Evolutionary conservation across 1,140 invertebrate genomes (phyloP), one percentile per base, ranked within the genome.

Genomic region (Caenorhabditis latens): DNA sequence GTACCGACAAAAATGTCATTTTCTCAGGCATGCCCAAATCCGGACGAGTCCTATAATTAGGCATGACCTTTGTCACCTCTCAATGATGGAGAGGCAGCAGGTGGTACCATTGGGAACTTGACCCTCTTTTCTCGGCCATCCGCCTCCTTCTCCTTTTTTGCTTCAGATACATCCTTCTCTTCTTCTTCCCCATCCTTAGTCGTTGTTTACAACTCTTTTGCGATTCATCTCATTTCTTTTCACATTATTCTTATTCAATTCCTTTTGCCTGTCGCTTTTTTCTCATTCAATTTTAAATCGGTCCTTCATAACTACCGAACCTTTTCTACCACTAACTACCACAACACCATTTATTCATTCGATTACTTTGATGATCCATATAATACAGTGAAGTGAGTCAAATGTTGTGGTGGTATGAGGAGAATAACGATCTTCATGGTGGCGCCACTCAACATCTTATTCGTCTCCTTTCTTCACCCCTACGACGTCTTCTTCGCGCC

Each of bases 361-460:
- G 4, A 32, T 50, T 50, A 53, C 43, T 79, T 50, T 79, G 50
- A 79, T 79, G 71, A 79, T 79, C 71, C 71, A 79, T 79, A 79
- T 79, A 79, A 79, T 79, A 79, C 42, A 79, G 46, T 79, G 71
- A 48, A 79, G 46, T 79, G 71, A 79, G 71, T 79, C 46, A n/a
- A 53, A 50, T 67, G 42, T 42, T 42, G 65, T 71, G 14, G 40
- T 42, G 65, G 13, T 21, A 79, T 6, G 24, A 40, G 71, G 24
- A 79, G 71, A 53, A 79, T 79, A 79, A 79, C 71, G 71, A 79
- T 79, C 21, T 24, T 50, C 43, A 32, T 71, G 46, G 46, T 7
- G 71, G 46, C 71, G 71, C 71, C 71, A 79, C 71, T 79, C 71
- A 79, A 79, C 71, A 79, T 79, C 46, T 79, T 79, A 79, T 79